Conservation (phyloP, 2,113 vertebrate species). For the Telmatochromis brachygnathus region DNA sequence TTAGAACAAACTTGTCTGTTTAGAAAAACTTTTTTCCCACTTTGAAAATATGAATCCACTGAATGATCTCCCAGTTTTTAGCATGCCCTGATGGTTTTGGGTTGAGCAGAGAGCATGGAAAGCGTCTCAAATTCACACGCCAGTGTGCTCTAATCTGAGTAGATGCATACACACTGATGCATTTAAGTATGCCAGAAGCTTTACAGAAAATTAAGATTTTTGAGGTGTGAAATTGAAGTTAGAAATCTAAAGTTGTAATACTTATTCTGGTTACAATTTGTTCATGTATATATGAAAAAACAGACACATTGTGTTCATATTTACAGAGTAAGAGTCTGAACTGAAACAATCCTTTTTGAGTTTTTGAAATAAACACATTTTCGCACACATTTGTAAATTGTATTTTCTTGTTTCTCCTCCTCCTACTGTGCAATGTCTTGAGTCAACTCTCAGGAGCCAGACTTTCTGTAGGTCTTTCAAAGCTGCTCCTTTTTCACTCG, state of each 20-base stretch:
- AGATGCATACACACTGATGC: background rate
- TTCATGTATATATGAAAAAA: background rate
- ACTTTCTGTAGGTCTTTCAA: background rate
- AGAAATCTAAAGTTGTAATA: background rate
- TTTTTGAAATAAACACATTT: background rate
- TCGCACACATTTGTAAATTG: background rate
- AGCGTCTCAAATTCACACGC: background rate
- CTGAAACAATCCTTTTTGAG: background rate
- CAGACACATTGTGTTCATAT: background rate
- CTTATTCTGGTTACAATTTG: background rate
- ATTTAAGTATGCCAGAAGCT: no score
- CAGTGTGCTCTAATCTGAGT: background rate
- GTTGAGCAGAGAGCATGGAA: background rate
- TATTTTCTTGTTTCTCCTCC: background rate
- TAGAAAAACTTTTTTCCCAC: background rate
- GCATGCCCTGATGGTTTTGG: background rate
- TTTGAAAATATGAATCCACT: background rate
- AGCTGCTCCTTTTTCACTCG: background rate
- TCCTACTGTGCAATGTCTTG: background rate
- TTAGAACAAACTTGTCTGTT: background rate
- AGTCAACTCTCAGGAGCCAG: background rate
- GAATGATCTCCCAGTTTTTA: background rate
- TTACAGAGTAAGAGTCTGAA: background rate
- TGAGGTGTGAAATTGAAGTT: background rate
- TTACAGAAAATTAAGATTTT: background rate